Conservation (phyloP, 1,140 invertebrate genomes). For the Ladona fulva region DNA sequence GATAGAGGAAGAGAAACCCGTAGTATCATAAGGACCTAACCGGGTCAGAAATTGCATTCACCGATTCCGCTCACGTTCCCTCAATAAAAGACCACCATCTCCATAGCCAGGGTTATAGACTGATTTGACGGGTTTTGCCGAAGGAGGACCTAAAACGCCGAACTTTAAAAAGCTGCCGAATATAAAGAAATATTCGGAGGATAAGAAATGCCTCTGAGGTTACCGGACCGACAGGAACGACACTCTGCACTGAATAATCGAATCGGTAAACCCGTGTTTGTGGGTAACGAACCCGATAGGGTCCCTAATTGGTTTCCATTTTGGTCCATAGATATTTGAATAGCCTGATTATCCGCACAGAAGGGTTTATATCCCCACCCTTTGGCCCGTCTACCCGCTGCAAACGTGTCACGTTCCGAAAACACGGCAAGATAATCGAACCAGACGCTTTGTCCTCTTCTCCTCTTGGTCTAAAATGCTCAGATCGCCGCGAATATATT, state of each 20-base stretch:
- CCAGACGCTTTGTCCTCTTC: not conserved
- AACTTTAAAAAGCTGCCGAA: too few relatives aligned
- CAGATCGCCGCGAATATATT: not conserved
- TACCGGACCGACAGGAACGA: not conserved
- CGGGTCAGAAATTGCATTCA: too few relatives aligned
- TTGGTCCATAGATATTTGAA: not conserved
- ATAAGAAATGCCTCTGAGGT: not conserved
- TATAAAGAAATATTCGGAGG: not conserved
- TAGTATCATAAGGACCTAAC: too few relatives aligned
- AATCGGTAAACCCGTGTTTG: not conserved
- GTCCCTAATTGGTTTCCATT: slow-evolving; percentile 4
- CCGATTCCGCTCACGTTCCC: too few relatives aligned
- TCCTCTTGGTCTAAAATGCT: not conserved
- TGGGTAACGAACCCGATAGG: slow-evolving; percentile 1
- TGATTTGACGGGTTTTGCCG: too few relatives aligned
- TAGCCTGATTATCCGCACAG: not conserved
- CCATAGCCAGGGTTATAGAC: too few relatives aligned
- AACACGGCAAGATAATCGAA: not conserved
- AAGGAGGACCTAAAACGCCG: too few relatives aligned
- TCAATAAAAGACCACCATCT: too few relatives aligned
- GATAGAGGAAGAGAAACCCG: too few relatives aligned
- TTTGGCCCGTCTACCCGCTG: too few relatives aligned
- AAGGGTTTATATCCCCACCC: not conserved
- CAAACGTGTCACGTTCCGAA: not conserved
- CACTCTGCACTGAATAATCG: not conserved